These are phyloP conservation scores for Hypena proboscidalis DNA, from an alignment of 2,888 invertebrate genomes.

Conservation along the genomic window DNA sequence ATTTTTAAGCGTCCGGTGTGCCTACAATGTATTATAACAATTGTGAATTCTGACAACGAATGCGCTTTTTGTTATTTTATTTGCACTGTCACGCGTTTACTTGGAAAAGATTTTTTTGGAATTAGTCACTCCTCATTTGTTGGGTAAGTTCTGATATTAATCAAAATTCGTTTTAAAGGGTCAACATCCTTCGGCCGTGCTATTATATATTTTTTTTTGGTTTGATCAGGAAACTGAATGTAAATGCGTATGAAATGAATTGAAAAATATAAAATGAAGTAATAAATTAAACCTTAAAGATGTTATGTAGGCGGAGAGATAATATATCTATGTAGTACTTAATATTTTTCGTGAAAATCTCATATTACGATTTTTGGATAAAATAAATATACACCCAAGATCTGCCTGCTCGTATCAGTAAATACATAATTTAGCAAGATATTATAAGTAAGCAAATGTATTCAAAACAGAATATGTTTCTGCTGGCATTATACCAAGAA, in stretches of 20 bases:
- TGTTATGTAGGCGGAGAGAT: too few relatives aligned
- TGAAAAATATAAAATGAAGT: too few relatives aligned
- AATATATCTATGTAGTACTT: too few relatives aligned
- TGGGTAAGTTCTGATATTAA: conserved; percentile 56
- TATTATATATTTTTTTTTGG: conserved; percentile 3
- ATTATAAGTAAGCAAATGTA: conserved; percentile 39
- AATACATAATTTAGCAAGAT: conserved; percentile 10
- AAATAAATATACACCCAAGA: background rate
- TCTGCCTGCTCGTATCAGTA: conserved; percentile 3
- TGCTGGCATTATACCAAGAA: conserved; percentile 66
- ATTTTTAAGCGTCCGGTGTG: conserved; percentile 57
- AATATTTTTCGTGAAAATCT: too few relatives aligned
- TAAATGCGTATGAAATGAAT: too few relatives aligned
- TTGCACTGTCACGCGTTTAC: conserved; percentile 75
- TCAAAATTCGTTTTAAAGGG: conserved; percentile 46
- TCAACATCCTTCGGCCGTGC: conserved; percentile 27
- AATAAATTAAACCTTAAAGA: too few relatives aligned
- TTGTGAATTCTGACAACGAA: conserved; percentile 71
- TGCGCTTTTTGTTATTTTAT: conserved; percentile 69
- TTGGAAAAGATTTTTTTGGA: conserved; percentile 75
- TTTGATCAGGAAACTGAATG: too few relatives aligned
- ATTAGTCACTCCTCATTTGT: conserved; percentile 66
- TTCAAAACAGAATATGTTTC: conserved; percentile 44
- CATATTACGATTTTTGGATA: too few relatives aligned
- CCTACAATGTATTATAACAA: conserved; percentile 45